Base-by-base conservation (phyloP, 2,888 invertebrate species). In the Myopa testacea region DNA sequence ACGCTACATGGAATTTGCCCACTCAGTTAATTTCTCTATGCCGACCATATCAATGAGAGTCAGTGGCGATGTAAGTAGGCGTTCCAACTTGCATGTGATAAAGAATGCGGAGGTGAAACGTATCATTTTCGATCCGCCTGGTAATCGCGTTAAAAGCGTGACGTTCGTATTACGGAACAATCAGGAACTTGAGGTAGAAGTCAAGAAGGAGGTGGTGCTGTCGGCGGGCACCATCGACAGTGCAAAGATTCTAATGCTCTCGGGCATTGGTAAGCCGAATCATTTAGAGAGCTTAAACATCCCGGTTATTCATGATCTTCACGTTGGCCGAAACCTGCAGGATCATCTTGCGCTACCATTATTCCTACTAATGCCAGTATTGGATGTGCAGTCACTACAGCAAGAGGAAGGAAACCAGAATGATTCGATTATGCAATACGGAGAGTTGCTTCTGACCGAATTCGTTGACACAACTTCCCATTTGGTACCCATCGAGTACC, bases 251-350 rank as follows among this genome's bases (percentile, higher is more conserved):
- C 78, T 87, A 8, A 84, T 86, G 86, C 79, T 85, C 4, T 86
- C 86, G 0, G 86, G 86, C 7, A 80, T 87, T 12, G 86, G 86
- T 5, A 84, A 83, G 0, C 69, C 74, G 45, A 38, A 79, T 0
- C 81, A 83, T 50, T 76, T 87, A 1, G 45, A 80, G 34, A 73
- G 81, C 26, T 26, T 26, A 26, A 26, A 26, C 0, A 85, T 87
- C 34, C 81, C 83, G 0, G 69, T 85, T 0, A 37, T 84, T 0
- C 77, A 82, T 8, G 77, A 84, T 70, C 74, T 86, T 6, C 79
- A 79, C 1, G 94, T 95, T 0, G 94, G 94, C 3, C 91, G 93
- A 81, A 94, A 95, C 84, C 89, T 95, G 0, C 94, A 95, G 87
- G 95, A 95, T 84, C 95, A 95, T 86, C 92, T 93, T 34, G 92